Evolutionary conservation across 23 tunicate species (phyloP), one percentile per base, ranked within the genome.

Genomic region (Styela plicata): DNA sequence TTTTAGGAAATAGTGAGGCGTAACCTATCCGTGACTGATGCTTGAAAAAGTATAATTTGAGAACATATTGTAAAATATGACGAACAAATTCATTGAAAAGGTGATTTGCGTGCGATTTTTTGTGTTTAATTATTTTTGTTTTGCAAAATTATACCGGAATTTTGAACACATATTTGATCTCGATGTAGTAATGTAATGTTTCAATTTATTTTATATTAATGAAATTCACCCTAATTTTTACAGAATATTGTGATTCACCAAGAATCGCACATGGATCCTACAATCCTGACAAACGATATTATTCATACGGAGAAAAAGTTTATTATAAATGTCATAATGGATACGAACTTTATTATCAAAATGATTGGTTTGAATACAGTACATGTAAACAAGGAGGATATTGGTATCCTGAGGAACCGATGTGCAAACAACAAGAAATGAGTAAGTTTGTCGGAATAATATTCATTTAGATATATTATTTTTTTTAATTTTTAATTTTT

Each of bases 381-480:
- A 73, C 78, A 0, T 73, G 78, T 35, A 73, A 31, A n/a, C n/a
- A 24, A 35, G 44, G 78, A n/a, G 78, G 78, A 24, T 33, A 34
- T 31, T 73, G 78, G 78, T 28, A 73, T 35, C 52, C 26, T 0
- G 27, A 73, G 27, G 57, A 28, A 73, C 78, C 78, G 0, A 27
- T 73, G 63, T 73, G 78, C 62, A 73, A 34, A 35, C 20, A 73
- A 24, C 18, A n/a, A 31, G 27, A 33, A 22, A 73, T 73, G 78
- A 73, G 78, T 73, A 27, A 34, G 78, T 73, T n/a, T 73, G 18
- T 57, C n/a, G n/a, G n/a, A n/a, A n/a, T n/a, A n/a, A n/a, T n/a
- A n/a, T n/a, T n/a, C n/a, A n/a, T n/a, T n/a, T n/a, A n/a, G n/a
- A n/a, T n/a, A n/a, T n/a, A n/a, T n/a, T n/a, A n/a, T n/a, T n/a